Evolutionary conservation across 2,113 vertebrate species (phyloP).

Genomic region (Anseranas semipalmata): DNA sequence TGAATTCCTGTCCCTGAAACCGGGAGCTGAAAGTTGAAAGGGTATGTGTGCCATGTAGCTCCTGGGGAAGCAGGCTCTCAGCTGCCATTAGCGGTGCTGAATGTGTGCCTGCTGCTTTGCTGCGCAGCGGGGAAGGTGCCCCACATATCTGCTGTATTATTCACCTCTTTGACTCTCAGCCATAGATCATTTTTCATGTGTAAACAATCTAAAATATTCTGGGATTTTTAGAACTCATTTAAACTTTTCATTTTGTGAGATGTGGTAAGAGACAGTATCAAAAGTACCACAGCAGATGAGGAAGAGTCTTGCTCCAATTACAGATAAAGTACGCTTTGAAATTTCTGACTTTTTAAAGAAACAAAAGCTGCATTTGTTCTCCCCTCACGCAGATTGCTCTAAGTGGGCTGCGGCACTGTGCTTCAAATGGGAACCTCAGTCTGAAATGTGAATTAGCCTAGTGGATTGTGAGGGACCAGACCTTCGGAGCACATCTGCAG

Average conservation of each 20-base stretch:
- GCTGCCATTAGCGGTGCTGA: not conserved
- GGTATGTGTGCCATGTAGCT: not conserved
- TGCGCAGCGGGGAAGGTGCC: not conserved
- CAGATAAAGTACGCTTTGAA: not conserved
- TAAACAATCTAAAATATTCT: not conserved
- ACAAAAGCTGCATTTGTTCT: not conserved
- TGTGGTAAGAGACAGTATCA: not conserved
- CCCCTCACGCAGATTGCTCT: not conserved
- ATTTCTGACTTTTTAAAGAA: not conserved
- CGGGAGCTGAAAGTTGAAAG: not conserved
- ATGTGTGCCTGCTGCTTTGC: not conserved
- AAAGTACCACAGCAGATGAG: not conserved
- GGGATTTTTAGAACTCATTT: not conserved
- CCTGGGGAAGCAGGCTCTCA: not conserved
- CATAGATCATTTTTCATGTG: not conserved
- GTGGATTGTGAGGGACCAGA: not conserved
- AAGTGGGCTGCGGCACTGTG: not conserved
- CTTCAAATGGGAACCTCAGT: not conserved
- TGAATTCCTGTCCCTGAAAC: not conserved
- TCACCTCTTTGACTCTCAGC: not conserved
- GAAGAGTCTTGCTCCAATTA: not conserved
- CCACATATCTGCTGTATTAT: not conserved
- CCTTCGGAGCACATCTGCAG: not conserved
- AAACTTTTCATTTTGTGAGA: not conserved
- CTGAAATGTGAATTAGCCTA: not conserved